Base-by-base conservation (phyloP, 2,888 invertebrate species). In the Drosophila mimetica region DNA sequence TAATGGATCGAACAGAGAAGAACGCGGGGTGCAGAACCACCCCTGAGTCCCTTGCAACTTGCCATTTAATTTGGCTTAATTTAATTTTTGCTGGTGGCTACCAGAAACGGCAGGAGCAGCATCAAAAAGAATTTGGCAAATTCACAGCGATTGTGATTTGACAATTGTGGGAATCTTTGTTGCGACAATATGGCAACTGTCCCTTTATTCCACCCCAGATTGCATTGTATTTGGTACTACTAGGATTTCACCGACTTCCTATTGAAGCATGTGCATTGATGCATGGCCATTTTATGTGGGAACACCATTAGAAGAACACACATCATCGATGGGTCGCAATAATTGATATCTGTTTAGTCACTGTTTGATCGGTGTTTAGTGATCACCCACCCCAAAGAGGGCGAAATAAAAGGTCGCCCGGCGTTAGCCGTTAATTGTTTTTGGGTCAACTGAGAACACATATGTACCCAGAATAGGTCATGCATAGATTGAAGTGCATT, bases 331-430 rank as follows among this genome's bases (percentile, higher is more conserved):
- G 75, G 70, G 54, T 74, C 71, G 74, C 74, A 77, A 84, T 85
- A 80, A 85, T 84, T 86, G 85, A 82, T 86, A 86, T 86, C 79
- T 86, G 86, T 86, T 85, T 86, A 86, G 85, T 85, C 85, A 85
- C 79, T 84, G 77, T 77, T 52, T 75, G 86, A 52, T 51, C 55
- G 8, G 5, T 25, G 25, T 25, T 25, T 25, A 25, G 25, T 28
- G 18, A 58, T 58, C 46, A 11, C 59, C 47, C 54, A 25, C 65
- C 70, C 36, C 36, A 30, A 25, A 16, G n/a, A n/a, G 18, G 58
- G 78, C 70, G 71, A 55, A 34, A n/a, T n/a, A 30, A 71, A 75
- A 76, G 76, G 72, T 70, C 53, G 67, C 59, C 66, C 25, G 37
- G 53, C 48, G 60, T 42, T 58, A 53, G 54, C 52, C 41, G 65